Conservation (phyloP, 1,140 invertebrate species). For the Anoplolepis gracilipes region DNA sequence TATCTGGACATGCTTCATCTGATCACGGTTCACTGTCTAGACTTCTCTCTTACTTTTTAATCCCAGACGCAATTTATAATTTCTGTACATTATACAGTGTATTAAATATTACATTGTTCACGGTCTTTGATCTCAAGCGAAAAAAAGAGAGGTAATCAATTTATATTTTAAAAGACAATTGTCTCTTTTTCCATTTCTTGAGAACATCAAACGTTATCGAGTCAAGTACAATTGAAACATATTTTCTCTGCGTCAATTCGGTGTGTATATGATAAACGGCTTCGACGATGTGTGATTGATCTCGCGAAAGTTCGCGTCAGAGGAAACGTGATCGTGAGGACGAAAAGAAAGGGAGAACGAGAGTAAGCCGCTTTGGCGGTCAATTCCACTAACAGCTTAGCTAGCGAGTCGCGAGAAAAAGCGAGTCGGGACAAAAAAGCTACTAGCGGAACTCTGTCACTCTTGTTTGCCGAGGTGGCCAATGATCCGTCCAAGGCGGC, state of each 20-base stretch:
- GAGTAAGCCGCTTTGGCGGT: slow-evolving; percentile 31
- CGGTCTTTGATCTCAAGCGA: too few relatives aligned
- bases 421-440: slow-evolving; percentile 66
- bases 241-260: background rate
- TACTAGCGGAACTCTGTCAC: slow-evolving; percentile 76
- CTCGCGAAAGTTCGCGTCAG: slow-evolving; percentile 26
- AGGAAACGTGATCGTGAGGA: background rate
- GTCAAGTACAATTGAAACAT: background rate
- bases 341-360: background rate
- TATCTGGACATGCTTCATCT: background rate
- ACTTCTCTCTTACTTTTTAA: background rate
- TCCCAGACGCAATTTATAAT: background rate
- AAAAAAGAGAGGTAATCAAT: background rate
- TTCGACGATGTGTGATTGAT: slow-evolving; percentile 31
- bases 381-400: slow-evolving; percentile 71
- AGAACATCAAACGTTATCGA: background rate
- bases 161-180: slow-evolving; percentile 3
- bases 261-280: slow-evolving; percentile 33
- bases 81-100: background rate
- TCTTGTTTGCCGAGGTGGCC: slow-evolving; percentile 73
- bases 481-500: slow-evolving; percentile 77
- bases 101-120: background rate
- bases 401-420: slow-evolving; percentile 63
- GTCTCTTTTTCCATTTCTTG: background rate
- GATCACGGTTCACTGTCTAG: too few relatives aligned